Percentiles rank a stretch among this genome's conserved stretches.
These are phyloP conservation scores for Palaemon carinicauda DNA, from an alignment of 1,140 invertebrate genomes.

Conservation along the genomic window DNA sequence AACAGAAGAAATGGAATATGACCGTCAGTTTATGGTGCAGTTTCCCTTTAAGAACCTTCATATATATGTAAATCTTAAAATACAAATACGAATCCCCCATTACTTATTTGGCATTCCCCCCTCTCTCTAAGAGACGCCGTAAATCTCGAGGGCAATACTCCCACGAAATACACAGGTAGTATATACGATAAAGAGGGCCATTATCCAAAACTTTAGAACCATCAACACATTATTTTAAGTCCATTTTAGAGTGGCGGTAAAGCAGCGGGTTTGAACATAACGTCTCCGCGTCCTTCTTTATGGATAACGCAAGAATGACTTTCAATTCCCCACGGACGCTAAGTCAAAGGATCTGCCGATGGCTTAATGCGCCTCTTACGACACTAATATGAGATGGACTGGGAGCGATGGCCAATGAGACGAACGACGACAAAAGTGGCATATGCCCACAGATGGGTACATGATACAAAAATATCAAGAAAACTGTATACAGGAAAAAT, in stretches of 20 bases:
- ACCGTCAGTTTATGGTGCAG: neutral
- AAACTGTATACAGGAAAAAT: too few relatives aligned
- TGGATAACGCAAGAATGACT: slow-evolving; percentile 40
- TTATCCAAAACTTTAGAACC: slow-evolving; percentile 50
- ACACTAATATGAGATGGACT: too few relatives aligned
- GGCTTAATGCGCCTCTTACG: neutral
- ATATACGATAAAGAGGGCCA: slow-evolving; percentile 24
- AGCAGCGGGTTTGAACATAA: slow-evolving; percentile 22
- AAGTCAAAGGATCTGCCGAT: slow-evolving; percentile 5
- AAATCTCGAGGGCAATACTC: neutral
- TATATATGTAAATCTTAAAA: neutral
- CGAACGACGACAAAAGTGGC: too few relatives aligned
- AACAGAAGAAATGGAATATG: neutral
- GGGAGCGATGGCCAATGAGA: too few relatives aligned
- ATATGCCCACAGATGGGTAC: too few relatives aligned
- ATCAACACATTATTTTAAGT: slow-evolving; percentile 49
- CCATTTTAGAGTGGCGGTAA: slow-evolving; percentile 39
- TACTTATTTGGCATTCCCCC: neutral
- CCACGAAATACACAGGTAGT: neutral
- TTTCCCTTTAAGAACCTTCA: neutral
- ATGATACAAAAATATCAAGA: too few relatives aligned
- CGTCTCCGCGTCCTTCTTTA: slow-evolving; percentile 25
- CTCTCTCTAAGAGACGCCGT: too few relatives aligned
- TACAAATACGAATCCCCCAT: slow-evolving; percentile 9
- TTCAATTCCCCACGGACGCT: slow-evolving; percentile 42